These are phyloP conservation scores for Bovichtus diacanthus DNA, from an alignment of 2,797 vertebrate species.

Conservation along the genomic window DNA sequence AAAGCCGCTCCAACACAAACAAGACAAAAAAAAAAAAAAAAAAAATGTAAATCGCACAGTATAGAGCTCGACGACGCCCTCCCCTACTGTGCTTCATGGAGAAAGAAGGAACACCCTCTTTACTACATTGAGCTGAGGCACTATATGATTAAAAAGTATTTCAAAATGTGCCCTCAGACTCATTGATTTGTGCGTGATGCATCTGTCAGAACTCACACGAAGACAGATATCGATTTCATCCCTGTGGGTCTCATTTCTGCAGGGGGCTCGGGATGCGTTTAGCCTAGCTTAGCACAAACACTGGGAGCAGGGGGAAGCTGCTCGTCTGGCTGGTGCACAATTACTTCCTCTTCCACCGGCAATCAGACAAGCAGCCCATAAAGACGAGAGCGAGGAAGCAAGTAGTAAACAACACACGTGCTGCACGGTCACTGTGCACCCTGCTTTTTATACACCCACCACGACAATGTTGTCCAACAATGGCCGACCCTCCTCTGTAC, in stretches of 20 bases:
- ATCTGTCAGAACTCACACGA: not conserved
- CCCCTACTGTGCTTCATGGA: not conserved
- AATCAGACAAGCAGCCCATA: not conserved
- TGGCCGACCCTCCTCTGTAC: no score
- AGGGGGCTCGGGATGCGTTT: not conserved
- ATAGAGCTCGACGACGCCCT: not conserved
- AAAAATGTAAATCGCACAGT: not conserved
- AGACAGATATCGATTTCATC: not conserved
- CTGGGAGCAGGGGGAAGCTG: not conserved
- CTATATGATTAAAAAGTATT: not conserved
- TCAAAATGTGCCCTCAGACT: not conserved
- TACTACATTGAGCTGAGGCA: not conserved
- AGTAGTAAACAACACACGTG: no score
- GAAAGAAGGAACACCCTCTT: not conserved
- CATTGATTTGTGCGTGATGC: not conserved
- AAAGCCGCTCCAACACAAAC: slow-evolving; percentile 34
- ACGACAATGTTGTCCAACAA: no score
- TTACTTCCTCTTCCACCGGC: not conserved
- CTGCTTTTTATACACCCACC: no score
- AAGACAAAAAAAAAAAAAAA: not conserved
- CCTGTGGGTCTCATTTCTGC: not conserved
- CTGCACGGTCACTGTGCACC: no score
- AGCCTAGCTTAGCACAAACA: slow-evolving; percentile 7
- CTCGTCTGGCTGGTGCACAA: not conserved
- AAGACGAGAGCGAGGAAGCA: no score